Percentiles rank a stretch among this genome's conserved stretches.
Conservation (phyloP, 2,113 vertebrate species). For the Cyprinodon brontotheroides region DNA sequence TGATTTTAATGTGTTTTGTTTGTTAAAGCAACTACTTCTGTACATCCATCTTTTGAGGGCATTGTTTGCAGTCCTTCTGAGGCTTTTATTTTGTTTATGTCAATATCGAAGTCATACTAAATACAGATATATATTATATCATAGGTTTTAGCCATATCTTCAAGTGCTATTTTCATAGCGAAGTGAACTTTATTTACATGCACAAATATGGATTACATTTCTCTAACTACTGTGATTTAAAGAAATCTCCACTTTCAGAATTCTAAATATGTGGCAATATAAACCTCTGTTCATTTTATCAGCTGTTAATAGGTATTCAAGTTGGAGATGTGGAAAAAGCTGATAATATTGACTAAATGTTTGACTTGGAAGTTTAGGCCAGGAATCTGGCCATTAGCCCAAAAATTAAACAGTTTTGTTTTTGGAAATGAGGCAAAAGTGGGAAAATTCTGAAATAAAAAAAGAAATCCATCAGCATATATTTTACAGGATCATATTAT, state of each 20-base stretch:
- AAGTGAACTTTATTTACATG: background rate
- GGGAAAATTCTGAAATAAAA: background rate
- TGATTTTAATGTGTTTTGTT: no score
- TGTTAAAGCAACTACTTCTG: no score
- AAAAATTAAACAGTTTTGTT: background rate
- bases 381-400: background rate
- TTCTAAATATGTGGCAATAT: background rate
- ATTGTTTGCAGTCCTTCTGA: no score
- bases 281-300: background rate
- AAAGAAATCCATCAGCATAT: background rate
- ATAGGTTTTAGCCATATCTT: no score
- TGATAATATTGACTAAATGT: conserved; percentile 9
- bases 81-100: no score
- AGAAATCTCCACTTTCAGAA: conserved; percentile 10
- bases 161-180: background rate
- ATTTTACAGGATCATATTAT: background rate
- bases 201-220: background rate
- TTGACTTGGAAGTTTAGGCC: background rate
- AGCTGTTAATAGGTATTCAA: conserved; percentile 11
- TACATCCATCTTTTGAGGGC: no score
- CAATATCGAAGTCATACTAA: no score
- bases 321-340: background rate
- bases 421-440: background rate
- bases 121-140: no score
- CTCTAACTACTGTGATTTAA: background rate